Conservation (phyloP, 1,140 invertebrate genomes). For the Himalopsyche phryganea region DNA sequence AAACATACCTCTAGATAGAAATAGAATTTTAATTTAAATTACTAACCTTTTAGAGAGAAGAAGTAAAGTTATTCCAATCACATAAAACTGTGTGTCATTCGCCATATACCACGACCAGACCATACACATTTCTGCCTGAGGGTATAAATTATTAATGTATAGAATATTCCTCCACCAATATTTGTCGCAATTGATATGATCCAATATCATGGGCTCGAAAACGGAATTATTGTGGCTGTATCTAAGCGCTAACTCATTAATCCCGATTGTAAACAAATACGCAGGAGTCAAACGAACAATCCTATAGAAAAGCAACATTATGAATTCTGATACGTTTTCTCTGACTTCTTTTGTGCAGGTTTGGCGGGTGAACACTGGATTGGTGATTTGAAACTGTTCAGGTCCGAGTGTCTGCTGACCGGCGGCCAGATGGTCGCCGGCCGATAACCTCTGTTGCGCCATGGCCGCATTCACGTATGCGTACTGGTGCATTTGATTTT, state of each 20-base stretch:
- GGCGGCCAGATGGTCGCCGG: conserved; percentile 1
- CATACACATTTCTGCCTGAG: conserved; percentile 79
- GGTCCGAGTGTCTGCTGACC: background rate
- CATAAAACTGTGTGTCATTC: conserved; percentile 87
- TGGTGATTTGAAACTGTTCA: conserved; percentile 15
- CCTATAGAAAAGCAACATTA: conserved; percentile 38
- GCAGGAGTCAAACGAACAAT: conserved; percentile 75
- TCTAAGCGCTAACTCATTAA: conserved; percentile 68
- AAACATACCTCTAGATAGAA: too few relatives aligned
- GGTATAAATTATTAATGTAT: conserved; percentile 78
- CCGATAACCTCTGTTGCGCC: background rate
- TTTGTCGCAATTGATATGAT: conserved; percentile 69
- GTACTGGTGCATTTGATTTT: conserved; percentile 27
- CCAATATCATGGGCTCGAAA: conserved; percentile 69
- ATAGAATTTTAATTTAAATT: too few relatives aligned
- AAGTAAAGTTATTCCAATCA: conserved; percentile 68
- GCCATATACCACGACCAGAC: conserved; percentile 90
- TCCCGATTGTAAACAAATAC: conserved; percentile 73
- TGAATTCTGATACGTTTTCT: conserved; percentile 18
- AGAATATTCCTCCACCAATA: conserved; percentile 82
- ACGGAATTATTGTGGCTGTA: conserved; percentile 65
- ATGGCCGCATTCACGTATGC: conserved; percentile 17
- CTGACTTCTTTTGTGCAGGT: conserved; percentile 24
- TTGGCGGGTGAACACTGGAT: conserved; percentile 18
- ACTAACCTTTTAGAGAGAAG: conserved; percentile 72